phyloP scores from a whole-genome alignment of 1,140 invertebrate species.

The Dendroctonus ponderosae region DNA sequence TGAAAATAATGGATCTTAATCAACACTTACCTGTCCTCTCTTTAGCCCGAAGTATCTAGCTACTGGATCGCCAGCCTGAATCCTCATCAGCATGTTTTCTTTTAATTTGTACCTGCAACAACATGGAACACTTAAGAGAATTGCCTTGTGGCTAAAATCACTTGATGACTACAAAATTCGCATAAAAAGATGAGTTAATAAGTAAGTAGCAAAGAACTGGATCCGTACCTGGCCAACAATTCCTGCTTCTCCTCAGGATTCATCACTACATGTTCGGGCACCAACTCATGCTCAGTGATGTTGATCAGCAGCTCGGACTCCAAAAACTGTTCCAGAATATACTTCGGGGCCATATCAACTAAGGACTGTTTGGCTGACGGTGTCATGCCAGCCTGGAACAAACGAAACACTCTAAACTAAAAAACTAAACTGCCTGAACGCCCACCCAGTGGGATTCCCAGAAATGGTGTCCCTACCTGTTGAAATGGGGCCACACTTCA shows the following conservation, averaged over 20 bases:
- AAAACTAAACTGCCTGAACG: too few relatives aligned
- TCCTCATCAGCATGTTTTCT: constrained; percentile 98
- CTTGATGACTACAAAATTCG: too few relatives aligned
- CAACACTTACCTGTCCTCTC: constrained; percentile 78
- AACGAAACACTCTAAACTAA: too few relatives aligned
- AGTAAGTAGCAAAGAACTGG: too few relatives aligned
- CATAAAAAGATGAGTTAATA: too few relatives aligned
- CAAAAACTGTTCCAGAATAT: constrained; percentile 97
- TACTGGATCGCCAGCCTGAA: constrained; percentile 97
- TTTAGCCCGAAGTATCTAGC: constrained; percentile 96
- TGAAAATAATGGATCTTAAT: background rate
- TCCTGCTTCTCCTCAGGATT: constrained; percentile 97
- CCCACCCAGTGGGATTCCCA: too few relatives aligned
- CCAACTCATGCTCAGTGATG: constrained; percentile 98
- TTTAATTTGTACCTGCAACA: constrained; percentile 74
- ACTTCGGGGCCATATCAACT: constrained; percentile 98
- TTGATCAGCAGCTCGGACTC: constrained; percentile 98
- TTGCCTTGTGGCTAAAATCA: too few relatives aligned
- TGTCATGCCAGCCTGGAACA: constrained; percentile 80
- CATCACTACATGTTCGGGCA: constrained; percentile 98
- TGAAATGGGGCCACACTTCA: too few relatives aligned
- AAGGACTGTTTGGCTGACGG: constrained; percentile 98
- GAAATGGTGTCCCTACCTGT: too few relatives aligned
- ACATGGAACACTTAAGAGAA: too few relatives aligned
- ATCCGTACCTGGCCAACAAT: constrained; percentile 77